These are phyloP conservation scores for Xanthorhoe spadicearia DNA, from an alignment of 2,888 invertebrate genomes.

Conservation along the genomic window DNA sequence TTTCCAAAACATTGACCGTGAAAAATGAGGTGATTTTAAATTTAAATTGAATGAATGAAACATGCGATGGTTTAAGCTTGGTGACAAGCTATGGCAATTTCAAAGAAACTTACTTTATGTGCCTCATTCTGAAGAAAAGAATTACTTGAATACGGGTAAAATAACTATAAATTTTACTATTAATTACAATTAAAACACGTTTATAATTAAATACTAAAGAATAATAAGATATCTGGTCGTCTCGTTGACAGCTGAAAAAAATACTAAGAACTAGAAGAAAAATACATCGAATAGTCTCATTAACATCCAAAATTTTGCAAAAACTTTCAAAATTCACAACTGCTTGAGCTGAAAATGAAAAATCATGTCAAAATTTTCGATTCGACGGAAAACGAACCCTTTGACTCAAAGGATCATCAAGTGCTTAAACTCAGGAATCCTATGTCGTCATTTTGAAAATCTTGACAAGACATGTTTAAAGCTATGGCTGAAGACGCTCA, in stretches of 20 bases:
- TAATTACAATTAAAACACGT: constrained; percentile 9
- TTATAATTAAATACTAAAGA: background rate
- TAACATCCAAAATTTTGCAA: constrained; percentile 12
- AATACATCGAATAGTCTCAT: constrained; percentile 37
- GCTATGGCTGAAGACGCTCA: constrained; percentile 24
- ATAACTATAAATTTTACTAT: constrained; percentile 7
- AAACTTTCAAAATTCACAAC: background rate
- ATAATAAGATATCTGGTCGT: constrained; percentile 6
- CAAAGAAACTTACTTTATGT: constrained; percentile 44
- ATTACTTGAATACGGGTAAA: constrained; percentile 25
- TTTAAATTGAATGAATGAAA: constrained; percentile 10
- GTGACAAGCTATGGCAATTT: constrained; percentile 36
- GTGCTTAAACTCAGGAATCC: background rate
- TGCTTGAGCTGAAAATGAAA: background rate
- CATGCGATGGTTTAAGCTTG: constrained; percentile 40
- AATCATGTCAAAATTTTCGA: background rate
- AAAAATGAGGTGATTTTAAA: constrained; percentile 26
- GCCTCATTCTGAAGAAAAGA: constrained; percentile 44
- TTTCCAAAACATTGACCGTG: constrained; percentile 20
- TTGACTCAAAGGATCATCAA: no score
- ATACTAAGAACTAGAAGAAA: constrained; percentile 30
- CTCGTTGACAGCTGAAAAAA: constrained; percentile 26
- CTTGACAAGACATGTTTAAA: background rate
- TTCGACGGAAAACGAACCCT: no score
- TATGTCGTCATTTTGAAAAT: background rate